Percentiles rank a stretch among this genome's conserved stretches.
phyloP scores from a whole-genome alignment of 2,113 vertebrate species.

The Chaetura pelagica region DNA sequence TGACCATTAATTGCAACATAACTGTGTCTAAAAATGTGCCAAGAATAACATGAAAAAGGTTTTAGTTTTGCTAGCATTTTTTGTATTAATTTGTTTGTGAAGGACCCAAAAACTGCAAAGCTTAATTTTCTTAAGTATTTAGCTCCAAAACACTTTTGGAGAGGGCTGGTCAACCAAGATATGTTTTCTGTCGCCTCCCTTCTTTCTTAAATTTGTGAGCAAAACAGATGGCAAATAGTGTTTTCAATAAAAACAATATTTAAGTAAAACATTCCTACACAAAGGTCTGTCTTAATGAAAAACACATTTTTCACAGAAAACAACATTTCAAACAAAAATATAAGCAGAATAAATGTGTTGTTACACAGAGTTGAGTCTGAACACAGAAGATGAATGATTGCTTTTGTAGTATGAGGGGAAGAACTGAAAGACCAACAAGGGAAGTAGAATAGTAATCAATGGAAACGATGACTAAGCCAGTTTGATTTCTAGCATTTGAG shows the following conservation, averaged over 20 bases:
- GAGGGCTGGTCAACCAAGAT: neutral
- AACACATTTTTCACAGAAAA: neutral
- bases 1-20: neutral
- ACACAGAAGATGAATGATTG: neutral
- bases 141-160: neutral
- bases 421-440: neutral
- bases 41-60: rapidly evolving
- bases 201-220: neutral
- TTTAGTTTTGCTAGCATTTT: neutral
- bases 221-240: neutral
- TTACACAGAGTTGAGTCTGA: neutral
- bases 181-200: rapidly evolving
- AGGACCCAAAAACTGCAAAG: neutral
- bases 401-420: neutral
- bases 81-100: neutral
- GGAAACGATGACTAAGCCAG: neutral
- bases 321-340: neutral
- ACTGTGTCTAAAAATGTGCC: neutral
- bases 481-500: neutral
- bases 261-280: neutral
- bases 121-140: neutral
- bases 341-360: neutral
- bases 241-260: neutral
- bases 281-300: neutral
- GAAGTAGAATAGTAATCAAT: neutral